Evolutionary conservation across 2,797 vertebrate species (phyloP), one percentile per base, ranked within the genome.

Genomic region (Moxostoma hubbsi): DNA sequence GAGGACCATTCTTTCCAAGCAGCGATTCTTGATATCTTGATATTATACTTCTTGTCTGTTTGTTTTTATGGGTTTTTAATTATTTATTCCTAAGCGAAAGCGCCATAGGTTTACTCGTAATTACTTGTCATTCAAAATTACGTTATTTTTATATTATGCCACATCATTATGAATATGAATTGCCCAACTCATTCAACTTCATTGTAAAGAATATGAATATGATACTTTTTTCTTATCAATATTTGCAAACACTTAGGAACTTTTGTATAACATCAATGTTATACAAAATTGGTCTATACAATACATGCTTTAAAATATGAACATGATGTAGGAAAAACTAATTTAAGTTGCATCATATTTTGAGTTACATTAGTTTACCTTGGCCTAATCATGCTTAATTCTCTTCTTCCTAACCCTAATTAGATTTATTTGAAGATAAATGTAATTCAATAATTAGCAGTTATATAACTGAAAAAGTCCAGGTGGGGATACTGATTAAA

Each of bases 1-100:
- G 46, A 86, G 36, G 62, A 85, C 71, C 84, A 54, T 18, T 66
- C 8, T 85, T 79, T 77, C 55, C 79, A 79, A 72, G 71, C 59
- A 68, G 75, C 76, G 24, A 68, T 82, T 61, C 53, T 50, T 11
- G 36, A 63, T 57, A 36, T 61, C 53, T 50, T 11, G 36, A 63
- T 57, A 36, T 49, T 24, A 49, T 45, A 6, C 6, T 9, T 55
- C 70, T 55, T 78, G 9, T 8, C 49, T 70, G 24, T 63, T 51
- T 62, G 49, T 61, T 68, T 68, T 5, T 5, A 8, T 61, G 58
- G 49, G 12, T n/a, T 65, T 50, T 5, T 75, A 51, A 49, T 11
- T 10, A 36, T 43, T 15, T 43, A 43, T 54, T 69, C 11, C 18
- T 69, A 43, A 54, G n/a, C 43, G 51, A 69, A 13, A 54, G 9